Conservation (phyloP, 2,888 invertebrate species). For the Coenonympha glycerion region DNA sequence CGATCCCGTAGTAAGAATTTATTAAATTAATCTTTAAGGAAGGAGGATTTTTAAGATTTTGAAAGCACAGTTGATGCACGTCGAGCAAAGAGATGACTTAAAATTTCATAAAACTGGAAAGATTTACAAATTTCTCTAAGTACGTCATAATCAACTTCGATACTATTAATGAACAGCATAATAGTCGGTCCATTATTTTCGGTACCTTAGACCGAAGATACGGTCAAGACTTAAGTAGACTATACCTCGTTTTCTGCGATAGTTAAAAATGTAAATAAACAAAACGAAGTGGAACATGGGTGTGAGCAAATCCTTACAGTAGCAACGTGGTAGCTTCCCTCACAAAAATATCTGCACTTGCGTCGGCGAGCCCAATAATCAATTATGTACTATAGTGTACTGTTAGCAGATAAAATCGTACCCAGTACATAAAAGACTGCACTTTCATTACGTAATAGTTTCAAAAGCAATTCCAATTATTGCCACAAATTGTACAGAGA, state of each 20-base stretch:
- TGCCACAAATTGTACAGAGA: slow-evolving; percentile 15
- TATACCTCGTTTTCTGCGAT: neutral
- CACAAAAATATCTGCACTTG: slow-evolving; percentile 20
- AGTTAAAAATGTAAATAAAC: neutral
- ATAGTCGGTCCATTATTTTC: no score
- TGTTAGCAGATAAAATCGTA: slow-evolving; percentile 14
- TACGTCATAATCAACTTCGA: no score
- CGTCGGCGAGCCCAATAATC: slow-evolving; percentile 13
- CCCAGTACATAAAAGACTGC: slow-evolving; percentile 12
- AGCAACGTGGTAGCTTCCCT: slow-evolving; percentile 10
- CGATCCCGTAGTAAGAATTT: no score
- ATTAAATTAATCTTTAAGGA: no score
- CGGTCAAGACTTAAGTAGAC: no score
- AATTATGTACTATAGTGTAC: slow-evolving; percentile 11
- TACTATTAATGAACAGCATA: no score
- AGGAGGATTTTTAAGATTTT: no score
- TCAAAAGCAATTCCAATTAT: slow-evolving; percentile 22
- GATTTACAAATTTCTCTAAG: no score
- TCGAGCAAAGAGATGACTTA: no score
- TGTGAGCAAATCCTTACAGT: slow-evolving; percentile 1
- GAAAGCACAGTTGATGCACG: no score
- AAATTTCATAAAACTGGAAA: no score
- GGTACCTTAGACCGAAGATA: no score
- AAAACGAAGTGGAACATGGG: neutral
- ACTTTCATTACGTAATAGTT: slow-evolving; percentile 23